Conservation (phyloP, 2,888 invertebrate genomes). For the Dynastes grantii region DNA sequence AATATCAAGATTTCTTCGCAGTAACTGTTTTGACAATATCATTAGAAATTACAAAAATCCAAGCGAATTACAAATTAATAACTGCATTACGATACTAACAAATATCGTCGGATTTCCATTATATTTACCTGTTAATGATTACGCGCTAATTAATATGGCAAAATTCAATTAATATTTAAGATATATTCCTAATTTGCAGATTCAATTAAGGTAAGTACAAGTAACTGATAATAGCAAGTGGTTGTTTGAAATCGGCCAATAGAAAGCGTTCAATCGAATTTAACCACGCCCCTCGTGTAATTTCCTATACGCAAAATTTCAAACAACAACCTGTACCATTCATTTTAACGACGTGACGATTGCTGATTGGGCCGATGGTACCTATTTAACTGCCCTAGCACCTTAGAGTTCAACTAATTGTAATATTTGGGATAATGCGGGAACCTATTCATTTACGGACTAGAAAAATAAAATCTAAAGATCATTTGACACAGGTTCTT, state of each 20-base stretch:
- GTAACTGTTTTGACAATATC: slow-evolving; percentile 10
- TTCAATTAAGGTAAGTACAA: slow-evolving; percentile 1
- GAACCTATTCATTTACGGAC: slow-evolving; percentile 44
- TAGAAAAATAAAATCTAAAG: slow-evolving; percentile 42
- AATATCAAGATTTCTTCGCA: slow-evolving; percentile 15
- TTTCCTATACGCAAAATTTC: background rate
- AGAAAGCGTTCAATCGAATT: background rate
- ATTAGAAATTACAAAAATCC: slow-evolving; percentile 2
- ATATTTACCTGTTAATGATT: background rate
- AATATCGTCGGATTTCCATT: background rate
- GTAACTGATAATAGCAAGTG: background rate
- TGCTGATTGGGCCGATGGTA: slow-evolving; percentile 9
- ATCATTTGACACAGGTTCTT: slow-evolving; percentile 14
- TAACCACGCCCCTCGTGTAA: background rate
- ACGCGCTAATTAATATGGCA: slow-evolving; percentile 10
- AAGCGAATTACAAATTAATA: background rate
- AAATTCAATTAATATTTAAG: background rate
- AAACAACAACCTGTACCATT: slow-evolving; percentile 4
- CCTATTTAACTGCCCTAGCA: slow-evolving; percentile 30
- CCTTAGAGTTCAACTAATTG: slow-evolving; percentile 34
- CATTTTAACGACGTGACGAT: background rate
- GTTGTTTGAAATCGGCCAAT: background rate
- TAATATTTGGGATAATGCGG: slow-evolving; percentile 48
- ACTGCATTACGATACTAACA: background rate
- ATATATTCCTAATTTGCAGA: background rate